These are phyloP conservation scores for Lithophane socia DNA, from an alignment of 2,888 invertebrate species.

Conservation along the genomic window DNA sequence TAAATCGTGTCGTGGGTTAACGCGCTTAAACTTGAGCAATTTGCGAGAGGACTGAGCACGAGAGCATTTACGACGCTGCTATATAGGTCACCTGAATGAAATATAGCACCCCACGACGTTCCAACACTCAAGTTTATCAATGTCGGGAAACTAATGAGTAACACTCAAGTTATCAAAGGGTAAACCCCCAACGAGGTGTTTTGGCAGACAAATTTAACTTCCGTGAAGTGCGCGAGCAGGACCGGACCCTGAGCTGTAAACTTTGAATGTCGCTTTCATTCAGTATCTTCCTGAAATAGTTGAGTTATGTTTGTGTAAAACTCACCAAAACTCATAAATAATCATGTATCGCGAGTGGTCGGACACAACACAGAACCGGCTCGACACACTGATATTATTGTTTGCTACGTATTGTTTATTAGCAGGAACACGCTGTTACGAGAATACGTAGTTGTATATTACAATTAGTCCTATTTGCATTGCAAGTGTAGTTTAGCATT, in stretches of 20 bases:
- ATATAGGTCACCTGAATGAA: slow-evolving; percentile 67
- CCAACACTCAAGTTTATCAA: slow-evolving; percentile 62
- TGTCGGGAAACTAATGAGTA: slow-evolving; percentile 65
- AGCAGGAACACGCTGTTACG: slow-evolving; percentile 1
- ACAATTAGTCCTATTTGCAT: slow-evolving; percentile 24
- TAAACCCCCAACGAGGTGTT: slow-evolving; percentile 49
- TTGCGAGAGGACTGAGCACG: slow-evolving; percentile 65
- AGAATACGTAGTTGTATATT: slow-evolving; percentile 10
- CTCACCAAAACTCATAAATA: slow-evolving; percentile 33
- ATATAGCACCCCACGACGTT: slow-evolving; percentile 49
- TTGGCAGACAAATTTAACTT: slow-evolving; percentile 55
- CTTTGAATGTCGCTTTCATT: slow-evolving; percentile 21
- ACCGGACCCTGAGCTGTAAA: background rate
- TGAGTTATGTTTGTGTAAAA: slow-evolving; percentile 4
- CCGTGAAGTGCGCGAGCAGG: slow-evolving; percentile 30
- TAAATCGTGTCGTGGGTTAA: slow-evolving; percentile 73
- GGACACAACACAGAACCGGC: background rate
- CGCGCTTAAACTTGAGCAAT: slow-evolving; percentile 75
- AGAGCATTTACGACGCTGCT: slow-evolving; percentile 56
- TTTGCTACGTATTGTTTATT: slow-evolving; percentile 23
- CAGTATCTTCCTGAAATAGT: slow-evolving; percentile 16
- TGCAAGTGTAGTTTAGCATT: slow-evolving; percentile 17
- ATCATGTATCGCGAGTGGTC: background rate
- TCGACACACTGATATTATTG: slow-evolving; percentile 22
- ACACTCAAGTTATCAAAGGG: slow-evolving; percentile 60